Evolutionary conservation across 2,113 vertebrate species (phyloP), one percentile per base, ranked within the genome.

Genomic region (Bos indicus): DNA sequence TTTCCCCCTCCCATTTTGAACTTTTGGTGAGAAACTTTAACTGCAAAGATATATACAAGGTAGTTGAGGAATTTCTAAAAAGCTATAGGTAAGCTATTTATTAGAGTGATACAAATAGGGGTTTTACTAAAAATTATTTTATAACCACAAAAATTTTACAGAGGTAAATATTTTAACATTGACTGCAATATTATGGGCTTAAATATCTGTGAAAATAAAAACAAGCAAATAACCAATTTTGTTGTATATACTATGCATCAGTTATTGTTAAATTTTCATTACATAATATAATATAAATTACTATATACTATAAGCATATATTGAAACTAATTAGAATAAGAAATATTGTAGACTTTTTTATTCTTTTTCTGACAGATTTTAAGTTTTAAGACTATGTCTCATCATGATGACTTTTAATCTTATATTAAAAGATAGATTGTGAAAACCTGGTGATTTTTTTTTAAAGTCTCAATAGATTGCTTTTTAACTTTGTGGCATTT

Each of bases 401-500:
- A 97, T 97, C 90, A 97, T 78, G 85, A 80, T 59, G 51, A 84
- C 3, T 46, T 30, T 97, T 71, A 97, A 81, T 78, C 52, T 97
- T 93, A 30, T n/a, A 78, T 81, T 78, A 82, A 95, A 93, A 93
- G 23, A 33, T 19, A 60, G 60, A 81, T 10, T 95, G 89, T 81
- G 59, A 64, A 92, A 94, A 71, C 14, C 11, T 52, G 43, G 28
- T 40, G 4, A 36, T 62, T 52, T 95, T 96, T 95, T n/a, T 90
- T 82, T 25, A 25, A 62, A 67, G 36, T 1, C 2, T 51, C 9
- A 85, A 86, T 96, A 96, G 82, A 48, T 67, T 62, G 16, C 51
- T 11, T 48, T 62, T 54, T 14, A 94, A 83, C 60, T 97, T 98
- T 95, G 98, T 98, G 83, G n/a, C 96, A 94, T 97, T 98, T 98